Conservation (phyloP, 2,797 vertebrate species). For the Phalanger gymnotis region DNA sequence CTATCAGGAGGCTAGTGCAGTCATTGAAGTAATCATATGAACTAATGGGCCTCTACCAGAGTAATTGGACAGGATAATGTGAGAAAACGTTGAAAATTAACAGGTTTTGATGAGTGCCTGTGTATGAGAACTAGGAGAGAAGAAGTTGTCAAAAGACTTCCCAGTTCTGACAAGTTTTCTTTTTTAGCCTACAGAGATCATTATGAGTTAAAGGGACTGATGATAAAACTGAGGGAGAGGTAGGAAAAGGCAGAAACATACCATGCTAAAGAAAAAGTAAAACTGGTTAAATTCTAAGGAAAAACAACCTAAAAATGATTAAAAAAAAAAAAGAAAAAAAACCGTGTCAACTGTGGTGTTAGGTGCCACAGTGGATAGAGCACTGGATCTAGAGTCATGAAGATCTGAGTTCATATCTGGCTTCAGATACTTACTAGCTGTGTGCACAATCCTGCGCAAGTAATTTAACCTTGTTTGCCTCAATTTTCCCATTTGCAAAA, state of each 20-base stretch:
- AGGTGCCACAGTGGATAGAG: background rate
- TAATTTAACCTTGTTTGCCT: background rate
- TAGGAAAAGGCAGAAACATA: background rate
- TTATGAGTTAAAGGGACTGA: slow-evolving; percentile 37
- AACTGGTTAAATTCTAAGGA: background rate
- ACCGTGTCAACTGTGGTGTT: background rate
- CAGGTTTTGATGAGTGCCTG: background rate
- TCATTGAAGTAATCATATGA: background rate
- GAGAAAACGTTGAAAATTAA: slow-evolving; percentile 35
- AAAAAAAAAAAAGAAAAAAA: background rate
- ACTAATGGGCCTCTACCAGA: background rate
- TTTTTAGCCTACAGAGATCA: background rate
- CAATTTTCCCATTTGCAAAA: background rate
- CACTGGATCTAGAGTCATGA: background rate
- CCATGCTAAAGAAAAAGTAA: background rate
- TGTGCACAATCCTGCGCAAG: background rate
- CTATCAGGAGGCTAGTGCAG: background rate
- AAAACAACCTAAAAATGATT: slow-evolving; percentile 25
- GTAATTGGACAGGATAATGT: background rate
- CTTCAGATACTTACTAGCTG: background rate
- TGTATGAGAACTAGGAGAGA: background rate
- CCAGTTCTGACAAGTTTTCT: background rate
- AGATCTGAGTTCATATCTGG: slow-evolving; percentile 4
- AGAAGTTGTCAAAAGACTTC: background rate
- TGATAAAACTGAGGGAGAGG: background rate